Base-by-base conservation (phyloP, 2,888 invertebrate genomes). In the Drosophila infuscata region DNA sequence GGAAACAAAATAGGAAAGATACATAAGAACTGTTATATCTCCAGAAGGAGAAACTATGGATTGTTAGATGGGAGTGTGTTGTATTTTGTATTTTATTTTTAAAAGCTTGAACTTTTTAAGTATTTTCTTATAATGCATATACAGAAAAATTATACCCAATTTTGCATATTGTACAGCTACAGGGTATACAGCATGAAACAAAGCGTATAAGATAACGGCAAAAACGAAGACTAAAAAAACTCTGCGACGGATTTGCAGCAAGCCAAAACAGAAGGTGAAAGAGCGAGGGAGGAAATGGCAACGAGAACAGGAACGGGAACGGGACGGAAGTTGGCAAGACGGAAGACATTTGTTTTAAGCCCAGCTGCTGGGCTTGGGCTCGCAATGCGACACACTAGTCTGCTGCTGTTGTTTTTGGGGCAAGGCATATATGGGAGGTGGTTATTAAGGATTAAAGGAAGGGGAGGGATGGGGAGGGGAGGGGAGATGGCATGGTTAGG, bases 331-430 rank as follows among this genome's bases (percentile, higher is more conserved):
- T 63, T 70, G 57, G 61, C 76, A 77, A 76, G 77, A 72, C 90
- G 78, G 83, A 72, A 85, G 90, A 76, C 83, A 86, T 85, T 90
- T 90, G 85, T 88, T 85, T 84, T 68, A 74, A 80, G 69, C 64
- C 65, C 56, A 54, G 65, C 74, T 66, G 65, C 74, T 66, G 62
- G 66, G 49, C 62, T 56, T 61, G 49, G 32, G 54, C 59, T 61
- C 65, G 38, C 64, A 70, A 64, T 66, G 74, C 56, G 60, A 63
- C 41, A 30, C 53, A 36, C 25, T 36, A 54, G 35, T 54, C 17
- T 25, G 25, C 17, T 25, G 25, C 25, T 25, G 11, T 36, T 36
- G 54, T 9, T 61, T 52, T 52, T 70, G 54, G 53, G 71, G 48
- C 58, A 56, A 46, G 49, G n/a, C 48, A 58, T 48, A 56, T 48